Percentiles rank a stretch among this genome's conserved stretches.
Evolutionary conservation across 2,888 invertebrate species (phyloP).

Genomic region (Hypomecis atomaria): DNA sequence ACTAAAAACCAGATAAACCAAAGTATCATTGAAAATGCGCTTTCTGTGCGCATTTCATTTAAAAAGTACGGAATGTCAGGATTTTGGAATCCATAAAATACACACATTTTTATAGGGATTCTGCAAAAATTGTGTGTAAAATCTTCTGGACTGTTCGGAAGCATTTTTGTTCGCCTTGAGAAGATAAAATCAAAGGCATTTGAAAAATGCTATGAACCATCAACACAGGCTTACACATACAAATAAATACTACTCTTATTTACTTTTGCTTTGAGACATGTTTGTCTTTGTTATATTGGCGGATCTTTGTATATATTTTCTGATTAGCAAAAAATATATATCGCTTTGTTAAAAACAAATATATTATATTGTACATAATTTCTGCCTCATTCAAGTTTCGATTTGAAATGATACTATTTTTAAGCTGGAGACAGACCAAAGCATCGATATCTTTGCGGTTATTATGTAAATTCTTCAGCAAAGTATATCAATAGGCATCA

Average conservation of each 20-base stretch:
- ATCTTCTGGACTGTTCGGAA: constrained; percentile 48
- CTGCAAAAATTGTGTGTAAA: constrained; percentile 82
- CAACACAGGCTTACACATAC: constrained; percentile 3
- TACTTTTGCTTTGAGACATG: constrained; percentile 60
- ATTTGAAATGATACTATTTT: constrained; percentile 53
- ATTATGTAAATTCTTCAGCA: constrained; percentile 71
- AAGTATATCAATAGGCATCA: constrained; percentile 65
- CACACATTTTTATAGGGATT: constrained; percentile 80
- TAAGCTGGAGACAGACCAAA: constrained; percentile 89
- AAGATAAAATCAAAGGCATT: constrained; percentile 65
- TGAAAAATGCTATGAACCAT: constrained; percentile 71
- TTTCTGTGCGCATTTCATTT: background rate
- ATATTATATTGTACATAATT: constrained; percentile 47
- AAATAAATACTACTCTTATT: background rate
- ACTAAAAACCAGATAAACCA: constrained; percentile 7
- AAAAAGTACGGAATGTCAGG: constrained; percentile 6
- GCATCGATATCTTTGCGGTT: constrained; percentile 80
- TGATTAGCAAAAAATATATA: constrained; percentile 59
- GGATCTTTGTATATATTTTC: constrained; percentile 81
- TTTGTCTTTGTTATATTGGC: constrained; percentile 74
- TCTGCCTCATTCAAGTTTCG: constrained; percentile 45
- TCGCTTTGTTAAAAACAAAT: constrained; percentile 40
- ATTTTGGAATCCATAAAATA: constrained; percentile 44
- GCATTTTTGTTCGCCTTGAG: constrained; percentile 79
- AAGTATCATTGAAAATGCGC: constrained; percentile 2